Conservation (phyloP, 2,888 invertebrate genomes). For the Glaucopsyche alexis region DNA sequence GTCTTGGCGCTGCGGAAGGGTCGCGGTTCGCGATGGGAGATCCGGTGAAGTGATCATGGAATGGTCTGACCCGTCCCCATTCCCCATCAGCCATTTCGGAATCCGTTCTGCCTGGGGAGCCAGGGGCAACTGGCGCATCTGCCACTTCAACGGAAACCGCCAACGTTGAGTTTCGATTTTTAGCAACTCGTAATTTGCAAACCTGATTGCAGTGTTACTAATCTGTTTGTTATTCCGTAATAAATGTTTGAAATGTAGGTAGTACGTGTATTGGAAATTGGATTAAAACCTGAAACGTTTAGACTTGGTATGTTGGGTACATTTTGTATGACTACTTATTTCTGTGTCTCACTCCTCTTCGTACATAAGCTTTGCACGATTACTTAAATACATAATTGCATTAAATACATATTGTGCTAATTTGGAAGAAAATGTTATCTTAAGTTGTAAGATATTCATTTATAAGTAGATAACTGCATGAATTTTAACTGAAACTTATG, state of each 20-base stretch:
- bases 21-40: constrained; percentile 70
- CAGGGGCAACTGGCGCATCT: constrained; percentile 82
- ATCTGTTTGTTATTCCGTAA: constrained; percentile 20
- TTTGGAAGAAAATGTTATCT: background rate
- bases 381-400: background rate
- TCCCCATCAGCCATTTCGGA: constrained; percentile 81
- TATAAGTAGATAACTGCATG: background rate
- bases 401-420: constrained; percentile 6
- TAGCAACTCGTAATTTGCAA: constrained; percentile 20
- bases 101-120: constrained; percentile 84
- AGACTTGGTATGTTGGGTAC: constrained; percentile 74
- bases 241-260: constrained; percentile 25
- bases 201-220: constrained; percentile 30
- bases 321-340: constrained; percentile 56
- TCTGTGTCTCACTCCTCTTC: constrained; percentile 37
- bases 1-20: constrained; percentile 78
- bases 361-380: constrained; percentile 32
- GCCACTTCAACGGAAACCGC: constrained; percentile 55
- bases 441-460: background rate
- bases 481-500: background rate
- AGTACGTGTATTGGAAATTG: constrained; percentile 34
- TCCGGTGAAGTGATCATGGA: constrained; percentile 78
- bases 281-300: constrained; percentile 46
- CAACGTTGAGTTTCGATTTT: constrained; percentile 63
- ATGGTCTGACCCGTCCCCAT: constrained; percentile 81